A percentile compares a stretch with the other conserved stretches of the same genome.
phyloP scores from a whole-genome alignment of 2,797 vertebrate genomes.

The Ptychadena robeensis region DNA sequence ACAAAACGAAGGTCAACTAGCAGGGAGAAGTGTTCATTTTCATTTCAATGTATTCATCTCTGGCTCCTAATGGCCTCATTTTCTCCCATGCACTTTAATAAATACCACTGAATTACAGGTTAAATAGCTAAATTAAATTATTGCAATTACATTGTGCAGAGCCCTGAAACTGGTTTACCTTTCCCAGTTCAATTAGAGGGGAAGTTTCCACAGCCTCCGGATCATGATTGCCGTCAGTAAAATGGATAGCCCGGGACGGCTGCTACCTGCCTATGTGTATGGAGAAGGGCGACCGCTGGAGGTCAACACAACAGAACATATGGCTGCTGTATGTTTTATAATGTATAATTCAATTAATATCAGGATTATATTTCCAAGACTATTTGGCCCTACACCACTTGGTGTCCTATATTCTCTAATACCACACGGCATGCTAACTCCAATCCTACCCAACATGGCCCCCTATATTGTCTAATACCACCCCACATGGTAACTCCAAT shows the following conservation, averaged over 20 bases:
- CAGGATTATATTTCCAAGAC: no score
- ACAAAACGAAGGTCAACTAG: constrained; percentile 98
- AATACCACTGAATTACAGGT: constrained; percentile 99
- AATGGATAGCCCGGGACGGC: constrained; percentile 68
- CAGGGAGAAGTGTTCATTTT: constrained; percentile 98
- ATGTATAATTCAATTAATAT: no score
- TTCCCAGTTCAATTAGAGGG: constrained; percentile 89
- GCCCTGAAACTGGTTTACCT: constrained; percentile 86
- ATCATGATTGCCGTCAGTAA: constrained; percentile 83
- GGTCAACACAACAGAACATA: constrained; percentile 13
- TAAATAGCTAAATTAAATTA: constrained; percentile 99
- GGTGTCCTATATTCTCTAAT: no score
- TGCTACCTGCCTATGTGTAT: constrained; percentile 66
- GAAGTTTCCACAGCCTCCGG: constrained; percentile 80
- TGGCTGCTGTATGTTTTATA: no score
- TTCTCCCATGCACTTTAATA: constrained; percentile 97
- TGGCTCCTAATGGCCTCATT: constrained; percentile 97
- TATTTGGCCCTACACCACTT: no score
- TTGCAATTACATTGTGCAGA: constrained; percentile 88
- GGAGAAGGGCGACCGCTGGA: constrained; percentile 14
- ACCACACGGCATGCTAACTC: no score
- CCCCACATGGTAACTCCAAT: no score
- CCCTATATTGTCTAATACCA: no score
- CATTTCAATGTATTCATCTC: constrained; percentile 98
- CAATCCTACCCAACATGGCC: no score